Evolutionary conservation across 2,113 vertebrate genomes (phyloP), one percentile per base, ranked within the genome.

Genomic region (Microtus richardsoni): DNA sequence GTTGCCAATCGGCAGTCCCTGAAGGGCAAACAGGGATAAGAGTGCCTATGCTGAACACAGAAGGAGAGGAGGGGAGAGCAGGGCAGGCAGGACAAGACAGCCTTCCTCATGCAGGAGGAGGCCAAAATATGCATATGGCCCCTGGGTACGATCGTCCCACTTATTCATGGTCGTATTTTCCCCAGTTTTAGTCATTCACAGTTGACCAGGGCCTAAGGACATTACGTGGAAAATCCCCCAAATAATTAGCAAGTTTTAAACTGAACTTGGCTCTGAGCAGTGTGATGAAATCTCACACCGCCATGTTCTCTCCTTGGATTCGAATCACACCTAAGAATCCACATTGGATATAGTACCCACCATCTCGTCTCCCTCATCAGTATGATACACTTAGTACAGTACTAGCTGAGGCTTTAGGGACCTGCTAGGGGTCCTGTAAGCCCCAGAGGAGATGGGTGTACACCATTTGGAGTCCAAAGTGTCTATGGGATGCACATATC

Each of bases 391-490:
- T 64, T 28, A 13, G 86, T 8, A 89, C 44, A 44, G 58, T 0
- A 47, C 36, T 26, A 26, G 17, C 58, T 36, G 24, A 16, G 28
- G 24, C 9, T 52, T 19, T 21, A 71, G 84, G 49, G 7, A 39
- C 14, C 66, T 8, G 19, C 54, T n/a, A 2, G 5, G 60, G 36
- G 28, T 13, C 44, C 64, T 28, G 9, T 8, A 22, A 4, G 13
- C 36, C 78, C 79, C 70, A 11, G 30, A n/a, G 52, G 58, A 24
- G 39, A 41, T 39, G 10, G 3, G 93, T 17, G 95, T 94, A 96
- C 60, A 96, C 83, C 97, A 97, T 96, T n/a, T 17, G 88, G 44
- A 3, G 1, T 60, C 97, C 82, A 60, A 75, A 30, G 62, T 60
- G 49, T 47, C 11, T 33, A n/a, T 1, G 14, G 16, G 49, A 14